Evolutionary conservation across 1,140 invertebrate species (phyloP).

Genomic region (Campoletis sonorensis): DNA sequence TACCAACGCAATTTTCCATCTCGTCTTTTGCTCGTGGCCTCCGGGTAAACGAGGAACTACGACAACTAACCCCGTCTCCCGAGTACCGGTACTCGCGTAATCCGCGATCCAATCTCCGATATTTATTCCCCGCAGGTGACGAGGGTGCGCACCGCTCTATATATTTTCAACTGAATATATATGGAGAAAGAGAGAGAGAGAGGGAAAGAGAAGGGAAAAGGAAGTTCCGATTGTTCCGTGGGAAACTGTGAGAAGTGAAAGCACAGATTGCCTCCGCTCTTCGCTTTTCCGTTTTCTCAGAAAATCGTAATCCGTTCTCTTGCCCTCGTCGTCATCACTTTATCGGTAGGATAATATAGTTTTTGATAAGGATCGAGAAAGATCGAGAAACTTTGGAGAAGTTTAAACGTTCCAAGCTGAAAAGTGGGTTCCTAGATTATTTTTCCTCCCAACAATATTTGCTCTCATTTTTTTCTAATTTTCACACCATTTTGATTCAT

Average conservation of each 20-base stretch:
- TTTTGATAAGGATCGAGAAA: slow-evolving; percentile 24
- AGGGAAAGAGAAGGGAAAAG: slow-evolving; percentile 1
- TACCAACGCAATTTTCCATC: slow-evolving; percentile 15
- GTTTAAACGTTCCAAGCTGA: background rate
- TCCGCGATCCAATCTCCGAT: slow-evolving; percentile 61
- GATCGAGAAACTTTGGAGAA: background rate
- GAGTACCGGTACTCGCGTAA: slow-evolving; percentile 53
- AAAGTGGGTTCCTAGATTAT: background rate
- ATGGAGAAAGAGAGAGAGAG: background rate
- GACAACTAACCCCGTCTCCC: background rate
- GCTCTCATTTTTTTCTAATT: background rate
- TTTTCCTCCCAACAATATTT: background rate
- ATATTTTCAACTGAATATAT: slow-evolving; percentile 4
- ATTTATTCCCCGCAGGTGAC: slow-evolving; percentile 58
- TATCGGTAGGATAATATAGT: slow-evolving; percentile 5
- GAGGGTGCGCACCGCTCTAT: slow-evolving; percentile 43
- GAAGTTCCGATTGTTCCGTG: slow-evolving; percentile 40
- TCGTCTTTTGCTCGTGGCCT: slow-evolving; percentile 14
- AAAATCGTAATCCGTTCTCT: slow-evolving; percentile 9
- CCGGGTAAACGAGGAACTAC: slow-evolving; percentile 11
- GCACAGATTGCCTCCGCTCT: slow-evolving; percentile 46
- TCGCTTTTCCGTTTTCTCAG: slow-evolving; percentile 2
- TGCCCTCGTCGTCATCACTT: slow-evolving; percentile 12
- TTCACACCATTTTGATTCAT: no score
- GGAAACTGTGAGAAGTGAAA: slow-evolving; percentile 19